Base-by-base conservation (phyloP, 2,797 vertebrate species). In the Cygnus olor region DNA sequence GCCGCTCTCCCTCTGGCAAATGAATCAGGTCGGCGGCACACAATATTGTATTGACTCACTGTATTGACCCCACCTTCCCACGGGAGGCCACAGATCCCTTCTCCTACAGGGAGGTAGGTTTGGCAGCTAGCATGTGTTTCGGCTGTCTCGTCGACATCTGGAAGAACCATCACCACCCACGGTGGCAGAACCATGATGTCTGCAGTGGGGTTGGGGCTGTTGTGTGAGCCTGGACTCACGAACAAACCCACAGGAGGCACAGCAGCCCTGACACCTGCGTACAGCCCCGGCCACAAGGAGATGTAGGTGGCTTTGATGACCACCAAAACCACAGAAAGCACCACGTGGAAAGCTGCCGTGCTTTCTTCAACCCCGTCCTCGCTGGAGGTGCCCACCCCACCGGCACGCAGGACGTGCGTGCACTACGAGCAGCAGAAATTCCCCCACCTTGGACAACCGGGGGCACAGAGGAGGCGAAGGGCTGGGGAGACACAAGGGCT, bases 1-100 rank as follows among this genome's bases (percentile, higher is more conserved):
- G 44, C 34, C 0, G 5, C 51, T 64, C 73, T 81, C 45, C 28
- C 40, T 60, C 83, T 71, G 74, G 78, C 85, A 82, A 90, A 79
- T 3, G 36, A 58, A 89, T 64, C 49, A 15, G 10, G 3, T 69
- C 45, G 44, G 63, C 12, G 9, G 45, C 13, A 32, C 12, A 4
- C 1, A 11, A 38, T 20, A 18, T 0, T 19, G 44, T 45, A 19
- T 3, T 9, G 1, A 71, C 10, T 76, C 45, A 64, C 17, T 14
- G 34, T 0, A 0, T 5, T 44, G 60, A 89, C 56, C 6, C 69
- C 0, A 0, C 5, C 30, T 51, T 60, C 44, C 72, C 38, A 5
- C 5, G 25, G 54, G 49, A 83, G 63, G 71, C 20, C 58, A 44
- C 17, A 24, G 47, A 78, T 34, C 21, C 30, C 40, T 81, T 49